These are phyloP conservation scores for Spodoptera exigua DNA, from an alignment of 2,888 invertebrate genomes.

Conservation along the genomic window DNA sequence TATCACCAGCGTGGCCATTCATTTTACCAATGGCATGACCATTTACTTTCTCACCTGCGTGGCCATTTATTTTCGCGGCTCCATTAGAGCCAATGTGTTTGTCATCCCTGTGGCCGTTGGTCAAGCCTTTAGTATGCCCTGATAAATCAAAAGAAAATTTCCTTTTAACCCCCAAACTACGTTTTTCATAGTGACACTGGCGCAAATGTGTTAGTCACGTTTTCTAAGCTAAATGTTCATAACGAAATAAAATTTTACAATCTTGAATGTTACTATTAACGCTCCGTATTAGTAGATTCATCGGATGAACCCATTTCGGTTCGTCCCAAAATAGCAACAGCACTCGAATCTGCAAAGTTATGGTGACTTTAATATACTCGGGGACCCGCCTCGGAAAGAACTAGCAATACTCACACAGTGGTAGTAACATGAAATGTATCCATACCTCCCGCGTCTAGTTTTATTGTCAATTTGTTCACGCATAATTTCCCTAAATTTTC, in stretches of 20 bases:
- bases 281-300: conserved; percentile 74
- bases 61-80: conserved; percentile 62
- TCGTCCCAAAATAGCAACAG: conserved; percentile 75
- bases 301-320: conserved; percentile 74
- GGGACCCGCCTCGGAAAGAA: conserved; percentile 44
- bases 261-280: conserved; percentile 67
- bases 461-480: neutral
- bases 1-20: conserved; percentile 62
- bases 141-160: conserved; percentile 79
- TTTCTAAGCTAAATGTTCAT: conserved; percentile 52
- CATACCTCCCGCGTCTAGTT: conserved; percentile 48
- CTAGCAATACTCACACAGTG: conserved; percentile 44
- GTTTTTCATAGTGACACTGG: conserved; percentile 72
- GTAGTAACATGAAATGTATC: conserved; percentile 33
- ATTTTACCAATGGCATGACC: conserved; percentile 56
- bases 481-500: no score
- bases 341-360: conserved; percentile 83
- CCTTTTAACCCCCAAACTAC: conserved; percentile 70
- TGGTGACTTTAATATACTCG: conserved; percentile 67
- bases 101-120: conserved; percentile 62
- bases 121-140: conserved; percentile 76
- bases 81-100: conserved; percentile 63
- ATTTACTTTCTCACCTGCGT: conserved; percentile 57
- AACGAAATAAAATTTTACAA: conserved; percentile 51
- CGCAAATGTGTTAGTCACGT: conserved; percentile 80